Conservation (phyloP, 2,888 invertebrate species). For the Sclerodermus sp. region DNA sequence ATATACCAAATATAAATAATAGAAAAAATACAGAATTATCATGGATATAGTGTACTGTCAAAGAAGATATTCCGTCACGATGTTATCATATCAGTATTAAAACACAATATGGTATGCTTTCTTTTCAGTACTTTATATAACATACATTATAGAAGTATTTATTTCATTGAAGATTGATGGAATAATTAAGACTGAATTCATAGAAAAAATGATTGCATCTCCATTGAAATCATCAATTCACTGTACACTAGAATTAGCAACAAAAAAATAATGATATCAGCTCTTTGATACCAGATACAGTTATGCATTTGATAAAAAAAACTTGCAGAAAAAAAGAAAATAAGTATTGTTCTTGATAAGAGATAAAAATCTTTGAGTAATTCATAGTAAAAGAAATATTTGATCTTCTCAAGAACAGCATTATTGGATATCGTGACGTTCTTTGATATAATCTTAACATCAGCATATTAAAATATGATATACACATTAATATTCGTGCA, state of each 20-base stretch:
- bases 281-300: slow-evolving; percentile 52
- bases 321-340: slow-evolving; percentile 27
- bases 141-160: slow-evolving; percentile 10
- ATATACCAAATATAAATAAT: slow-evolving; percentile 25
- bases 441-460: slow-evolving; percentile 30
- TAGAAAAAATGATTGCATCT: slow-evolving; percentile 44
- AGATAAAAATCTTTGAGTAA: slow-evolving; percentile 24
- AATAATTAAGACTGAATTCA: slow-evolving; percentile 56
- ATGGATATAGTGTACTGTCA: slow-evolving; percentile 9
- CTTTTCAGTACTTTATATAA: slow-evolving; percentile 27
- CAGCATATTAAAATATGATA: slow-evolving; percentile 16
- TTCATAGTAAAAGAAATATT: slow-evolving; percentile 7
- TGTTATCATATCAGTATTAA: slow-evolving; percentile 40
- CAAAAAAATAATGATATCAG: slow-evolving; percentile 39
- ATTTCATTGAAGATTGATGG: slow-evolving; percentile 40
- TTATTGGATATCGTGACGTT: slow-evolving; percentile 29
- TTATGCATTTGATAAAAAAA: slow-evolving; percentile 48
- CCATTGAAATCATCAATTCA: slow-evolving; percentile 50
- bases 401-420: slow-evolving; percentile 31
- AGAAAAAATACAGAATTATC: slow-evolving; percentile 23
- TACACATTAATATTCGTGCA: slow-evolving; percentile 3
- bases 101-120: slow-evolving; percentile 23
- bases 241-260: slow-evolving; percentile 42
- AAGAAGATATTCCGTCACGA: slow-evolving; percentile 35
- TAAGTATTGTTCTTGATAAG: slow-evolving; percentile 29